Conservation (phyloP, 1,140 invertebrate genomes). For the Phenacoccus solenopsis region DNA sequence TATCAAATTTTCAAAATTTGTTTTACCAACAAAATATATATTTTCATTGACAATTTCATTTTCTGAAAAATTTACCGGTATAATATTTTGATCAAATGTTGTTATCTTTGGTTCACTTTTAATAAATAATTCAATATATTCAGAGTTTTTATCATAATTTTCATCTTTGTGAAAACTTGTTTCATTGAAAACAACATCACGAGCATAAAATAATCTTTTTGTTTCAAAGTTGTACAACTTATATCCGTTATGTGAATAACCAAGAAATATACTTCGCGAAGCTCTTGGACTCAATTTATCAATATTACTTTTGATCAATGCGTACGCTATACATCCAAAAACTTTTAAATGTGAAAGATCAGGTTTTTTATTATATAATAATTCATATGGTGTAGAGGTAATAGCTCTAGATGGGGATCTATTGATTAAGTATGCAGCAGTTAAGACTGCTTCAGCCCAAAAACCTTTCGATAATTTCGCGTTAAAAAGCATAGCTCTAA, state of each 20-base stretch:
- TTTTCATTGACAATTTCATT: neutral
- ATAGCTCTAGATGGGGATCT: constrained; percentile 11
- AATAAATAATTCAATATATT: no score
- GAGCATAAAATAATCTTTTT: neutral
- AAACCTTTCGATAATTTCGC: constrained; percentile 1
- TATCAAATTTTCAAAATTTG: neutral
- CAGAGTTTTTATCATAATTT: neutral
- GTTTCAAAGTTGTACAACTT: constrained; percentile 18
- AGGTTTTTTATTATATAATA: constrained; percentile 25
- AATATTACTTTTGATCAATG: constrained; percentile 23
- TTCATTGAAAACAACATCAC: constrained; percentile 8
- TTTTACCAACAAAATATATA: no score
- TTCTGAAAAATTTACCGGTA: neutral
- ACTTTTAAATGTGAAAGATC: constrained; percentile 27
- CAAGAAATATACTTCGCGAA: constrained; percentile 23
- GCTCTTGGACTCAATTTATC: constrained; percentile 30
- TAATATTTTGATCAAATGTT: neutral
- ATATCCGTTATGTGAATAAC: constrained; percentile 27
- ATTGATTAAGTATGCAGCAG: constrained; percentile 22
- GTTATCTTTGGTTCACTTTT: constrained; percentile 5
- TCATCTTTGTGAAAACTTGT: neutral
- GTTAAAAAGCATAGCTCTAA: constrained; percentile 7
- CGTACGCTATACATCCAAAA: constrained; percentile 28
- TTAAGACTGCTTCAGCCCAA: constrained; percentile 22
- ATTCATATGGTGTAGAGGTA: constrained; percentile 25